phyloP scores from a whole-genome alignment of 2,888 invertebrate species.

The Coleophora flavipennella region DNA sequence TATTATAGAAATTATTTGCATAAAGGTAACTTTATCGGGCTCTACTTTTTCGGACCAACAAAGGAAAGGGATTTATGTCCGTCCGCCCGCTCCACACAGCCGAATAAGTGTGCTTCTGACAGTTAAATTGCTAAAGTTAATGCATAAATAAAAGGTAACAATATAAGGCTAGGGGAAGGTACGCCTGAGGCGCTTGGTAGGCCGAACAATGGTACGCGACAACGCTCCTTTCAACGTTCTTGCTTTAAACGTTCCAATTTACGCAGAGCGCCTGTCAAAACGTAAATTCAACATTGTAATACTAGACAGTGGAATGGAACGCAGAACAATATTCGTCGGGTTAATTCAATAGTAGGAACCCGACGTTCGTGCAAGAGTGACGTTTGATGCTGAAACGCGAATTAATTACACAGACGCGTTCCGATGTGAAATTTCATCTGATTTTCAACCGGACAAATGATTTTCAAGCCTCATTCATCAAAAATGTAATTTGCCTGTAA shows the following conservation, averaged over 20 bases:
- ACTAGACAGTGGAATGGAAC: slow-evolving; percentile 1
- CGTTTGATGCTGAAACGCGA: background rate
- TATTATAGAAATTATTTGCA: too few relatives aligned
- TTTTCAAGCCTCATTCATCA: too few relatives aligned
- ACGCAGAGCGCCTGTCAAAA: slow-evolving; percentile 5
- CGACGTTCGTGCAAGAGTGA: background rate
- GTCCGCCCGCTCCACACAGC: slow-evolving; percentile 11
- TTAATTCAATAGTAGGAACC: background rate
- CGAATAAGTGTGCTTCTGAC: slow-evolving; percentile 40
- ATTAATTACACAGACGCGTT: too few relatives aligned
- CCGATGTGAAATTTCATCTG: too few relatives aligned
- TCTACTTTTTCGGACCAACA: slow-evolving; percentile 20
- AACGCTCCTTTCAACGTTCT: background rate
- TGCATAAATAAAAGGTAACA: slow-evolving; percentile 66
- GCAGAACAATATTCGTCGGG: slow-evolving; percentile 1
- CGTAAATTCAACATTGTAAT: slow-evolving; percentile 5
- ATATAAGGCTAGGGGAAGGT: slow-evolving; percentile 30
- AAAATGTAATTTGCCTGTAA: too few relatives aligned
- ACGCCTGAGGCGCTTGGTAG: background rate
- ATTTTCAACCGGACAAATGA: too few relatives aligned
- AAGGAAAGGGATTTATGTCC: slow-evolving; percentile 37
- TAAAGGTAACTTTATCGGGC: slow-evolving; percentile 7
- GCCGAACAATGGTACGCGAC: background rate
- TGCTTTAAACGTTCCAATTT: slow-evolving; percentile 3
- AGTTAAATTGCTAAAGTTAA: slow-evolving; percentile 64